These are phyloP conservation scores for Epiblema foenella DNA, from an alignment of 2,888 invertebrate genomes.

Conservation along the genomic window DNA sequence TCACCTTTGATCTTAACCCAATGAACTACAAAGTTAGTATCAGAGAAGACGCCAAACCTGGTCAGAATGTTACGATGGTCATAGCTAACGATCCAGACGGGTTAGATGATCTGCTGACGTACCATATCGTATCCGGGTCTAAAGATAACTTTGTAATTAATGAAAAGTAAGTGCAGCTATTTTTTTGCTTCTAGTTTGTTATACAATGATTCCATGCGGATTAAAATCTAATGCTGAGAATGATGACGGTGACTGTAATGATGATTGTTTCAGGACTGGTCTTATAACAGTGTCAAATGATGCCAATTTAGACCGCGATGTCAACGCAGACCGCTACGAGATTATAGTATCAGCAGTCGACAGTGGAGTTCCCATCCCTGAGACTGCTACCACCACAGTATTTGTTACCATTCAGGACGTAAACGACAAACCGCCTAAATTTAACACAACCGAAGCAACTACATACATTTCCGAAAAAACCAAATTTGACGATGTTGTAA, in stretches of 20 bases:
- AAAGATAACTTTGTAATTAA: constrained; percentile 92
- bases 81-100: constrained; percentile 92
- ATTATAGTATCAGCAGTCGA: constrained; percentile 91
- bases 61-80: constrained; percentile 88
- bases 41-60: constrained; percentile 88
- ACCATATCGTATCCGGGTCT: constrained; percentile 89
- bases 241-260: neutral
- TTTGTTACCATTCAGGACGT: constrained; percentile 90
- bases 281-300: constrained; percentile 89
- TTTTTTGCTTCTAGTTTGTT: neutral
- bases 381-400: constrained; percentile 91
- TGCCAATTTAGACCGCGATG: constrained; percentile 88
- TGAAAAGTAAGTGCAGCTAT: constrained; percentile 82
- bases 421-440: constrained; percentile 93
- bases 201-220: neutral
- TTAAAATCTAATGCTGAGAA: neutral
- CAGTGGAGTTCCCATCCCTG: constrained; percentile 89
- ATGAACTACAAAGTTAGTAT: constrained; percentile 89
- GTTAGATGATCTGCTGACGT: constrained; percentile 87
- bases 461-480: constrained; percentile 90
- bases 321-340: constrained; percentile 87
- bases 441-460: constrained; percentile 86
- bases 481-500: constrained; percentile 85
- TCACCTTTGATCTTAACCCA: constrained; percentile 85
- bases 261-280: constrained; percentile 83